Conservation (phyloP, 2,113 vertebrate species). For the Serinus canaria region DNA sequence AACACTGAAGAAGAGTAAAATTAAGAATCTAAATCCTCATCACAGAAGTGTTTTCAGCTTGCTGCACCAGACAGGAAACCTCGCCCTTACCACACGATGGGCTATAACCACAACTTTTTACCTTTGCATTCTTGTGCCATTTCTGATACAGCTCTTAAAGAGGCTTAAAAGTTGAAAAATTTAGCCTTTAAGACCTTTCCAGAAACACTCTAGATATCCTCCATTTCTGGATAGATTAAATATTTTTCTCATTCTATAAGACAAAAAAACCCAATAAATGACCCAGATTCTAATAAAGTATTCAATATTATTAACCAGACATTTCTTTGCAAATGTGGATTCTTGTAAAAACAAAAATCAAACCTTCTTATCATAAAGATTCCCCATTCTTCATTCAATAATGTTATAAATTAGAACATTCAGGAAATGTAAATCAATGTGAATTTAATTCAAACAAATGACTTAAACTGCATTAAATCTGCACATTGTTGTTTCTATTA, state of each 20-base stretch:
- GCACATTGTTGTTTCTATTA: no score
- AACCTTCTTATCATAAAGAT: no score
- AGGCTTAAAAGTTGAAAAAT: neutral
- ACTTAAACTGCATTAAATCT: no score
- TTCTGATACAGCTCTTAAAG: neutral
- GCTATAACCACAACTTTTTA: neutral
- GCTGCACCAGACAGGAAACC: neutral
- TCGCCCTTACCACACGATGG: accelerated
- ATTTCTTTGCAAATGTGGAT: neutral
- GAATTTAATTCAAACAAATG: no score
- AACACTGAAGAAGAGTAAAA: neutral
- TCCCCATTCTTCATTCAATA: no score
- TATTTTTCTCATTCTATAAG: neutral
- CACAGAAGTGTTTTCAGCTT: neutral
- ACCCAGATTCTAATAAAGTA: neutral
- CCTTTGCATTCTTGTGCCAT: neutral
- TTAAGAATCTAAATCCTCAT: neutral
- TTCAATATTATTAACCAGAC: neutral
- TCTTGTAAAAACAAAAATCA: neutral
- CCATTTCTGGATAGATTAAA: neutral
- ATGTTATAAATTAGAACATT: no score
- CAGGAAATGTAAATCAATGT: no score
- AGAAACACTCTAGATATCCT: neutral
- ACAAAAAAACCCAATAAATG: neutral
- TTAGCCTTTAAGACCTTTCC: neutral